Base-by-base conservation (phyloP, 2,797 vertebrate species). In the Falco peregrinus region DNA sequence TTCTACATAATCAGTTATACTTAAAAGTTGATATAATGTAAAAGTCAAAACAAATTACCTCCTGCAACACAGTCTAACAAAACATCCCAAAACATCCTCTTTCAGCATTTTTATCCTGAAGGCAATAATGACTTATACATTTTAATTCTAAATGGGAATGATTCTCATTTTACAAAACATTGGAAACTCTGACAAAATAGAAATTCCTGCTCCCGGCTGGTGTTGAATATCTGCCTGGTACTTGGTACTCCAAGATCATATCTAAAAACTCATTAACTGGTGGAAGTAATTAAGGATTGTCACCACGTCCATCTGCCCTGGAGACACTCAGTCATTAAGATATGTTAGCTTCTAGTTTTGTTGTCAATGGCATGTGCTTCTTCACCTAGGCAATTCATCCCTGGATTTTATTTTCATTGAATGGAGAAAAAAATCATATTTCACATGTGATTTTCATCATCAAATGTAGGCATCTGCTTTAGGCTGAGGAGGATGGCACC, bases 1-100 rank as follows among this genome's bases (percentile, higher is more conserved):
- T 57, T 92, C 75, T 89, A 64, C 60, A 47, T 73, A 70, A 85
- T 75, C 68, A 74, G 70, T 68, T 92, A 48, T 77, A 86, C 60
- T 78, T 75, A 84, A 29, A 93, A 92, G 71, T 20, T 83, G 60
- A 85, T 92, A 83, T 10, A 74, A 80, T 20, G 16, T 75, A 63
- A 57, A 96, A 96, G 88, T 95, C 94, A 94, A 95, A 96, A 87
- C 81, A 77, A 87, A 95, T 96, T 87, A 87, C n/a, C 41, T 93
- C 68, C 68, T 93, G 35, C 81, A 89, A 84, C 71, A 73, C 59
- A 84, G 39, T 89, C 78, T 83, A 70, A 83, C 60, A 92, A 96
- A 94, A 95, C 71, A 76, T 85, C 84, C 47, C 88, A 25, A 16
- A 35, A 73, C 25, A 37, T 16, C 5, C 16, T 68, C 65, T 67